Percentiles rank a stretch among this genome's conserved stretches.
Evolutionary conservation across 2,113 vertebrate species (phyloP).

Genomic region (Esox niger): DNA sequence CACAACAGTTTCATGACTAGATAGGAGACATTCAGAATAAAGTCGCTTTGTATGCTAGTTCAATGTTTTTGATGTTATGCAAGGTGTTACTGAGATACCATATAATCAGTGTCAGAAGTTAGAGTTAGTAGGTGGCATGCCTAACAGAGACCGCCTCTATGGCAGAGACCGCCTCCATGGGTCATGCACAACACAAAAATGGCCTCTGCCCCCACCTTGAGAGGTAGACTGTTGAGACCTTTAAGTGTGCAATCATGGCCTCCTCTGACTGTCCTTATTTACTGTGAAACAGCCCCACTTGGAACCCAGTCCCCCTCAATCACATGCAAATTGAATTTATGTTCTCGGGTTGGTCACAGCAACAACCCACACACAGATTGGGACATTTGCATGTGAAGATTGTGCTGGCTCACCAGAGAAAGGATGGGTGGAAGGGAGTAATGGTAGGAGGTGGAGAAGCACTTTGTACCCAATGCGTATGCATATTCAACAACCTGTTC

Average conservation of each 20-base stretch:
- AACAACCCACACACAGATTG: constrained; percentile 36
- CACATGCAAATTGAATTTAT: constrained; percentile 61
- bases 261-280: constrained; percentile 22
- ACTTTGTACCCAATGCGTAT: too few species aligned
- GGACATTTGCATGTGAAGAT: constrained; percentile 55
- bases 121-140: not conserved
- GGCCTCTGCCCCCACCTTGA: too few species aligned
- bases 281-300: constrained; percentile 23
- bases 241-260: constrained; percentile 41
- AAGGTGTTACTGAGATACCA: too few species aligned
- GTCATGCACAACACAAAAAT: too few species aligned
- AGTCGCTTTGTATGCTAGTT: too few species aligned
- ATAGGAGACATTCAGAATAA: too few species aligned
- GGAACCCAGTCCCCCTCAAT: constrained; percentile 26
- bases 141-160: too few species aligned
- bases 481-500: constrained; percentile 7
- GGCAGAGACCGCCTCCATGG: not conserved
- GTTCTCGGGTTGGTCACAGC: constrained; percentile 37
- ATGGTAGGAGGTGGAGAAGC: not conserved
- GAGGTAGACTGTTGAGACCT: not conserved
- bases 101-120: too few species aligned
- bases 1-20: too few species aligned
- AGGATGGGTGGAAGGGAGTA: not conserved
- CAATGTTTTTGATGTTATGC: too few species aligned
- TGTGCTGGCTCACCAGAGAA: constrained; percentile 25